These are phyloP conservation scores for Drosophila nr. perissopoda DNA, from an alignment of 2,888 invertebrate genomes.

Conservation along the genomic window DNA sequence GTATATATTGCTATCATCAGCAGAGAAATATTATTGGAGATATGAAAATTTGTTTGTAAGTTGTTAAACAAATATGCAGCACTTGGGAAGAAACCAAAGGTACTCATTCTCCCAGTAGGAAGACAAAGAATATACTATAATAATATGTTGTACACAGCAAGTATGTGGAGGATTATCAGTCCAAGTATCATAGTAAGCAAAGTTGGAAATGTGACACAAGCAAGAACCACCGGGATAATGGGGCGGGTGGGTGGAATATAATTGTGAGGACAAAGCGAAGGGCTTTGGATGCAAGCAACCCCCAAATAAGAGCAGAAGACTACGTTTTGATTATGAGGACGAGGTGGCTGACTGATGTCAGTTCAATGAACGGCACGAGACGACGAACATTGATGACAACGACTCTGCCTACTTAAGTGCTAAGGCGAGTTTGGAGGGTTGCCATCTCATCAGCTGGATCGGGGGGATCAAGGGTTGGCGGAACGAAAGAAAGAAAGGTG, in stretches of 20 bases:
- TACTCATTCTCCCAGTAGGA: neutral
- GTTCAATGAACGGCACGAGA: constrained; percentile 66
- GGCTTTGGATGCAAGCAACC: constrained; percentile 33
- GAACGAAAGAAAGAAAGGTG: neutral
- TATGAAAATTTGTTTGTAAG: neutral
- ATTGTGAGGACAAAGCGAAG: neutral
- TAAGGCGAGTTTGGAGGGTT: constrained; percentile 26
- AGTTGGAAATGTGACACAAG: constrained; percentile 30
- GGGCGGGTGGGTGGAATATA: neutral
- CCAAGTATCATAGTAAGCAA: constrained; percentile 11
- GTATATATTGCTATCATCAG: neutral
- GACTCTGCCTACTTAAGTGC: constrained; percentile 72
- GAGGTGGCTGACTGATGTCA: constrained; percentile 26
- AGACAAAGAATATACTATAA: neutral
- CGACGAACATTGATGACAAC: constrained; percentile 31
- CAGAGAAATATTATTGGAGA: neutral
- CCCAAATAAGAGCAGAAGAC: constrained; percentile 25
- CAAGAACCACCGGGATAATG: neutral
- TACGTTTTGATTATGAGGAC: constrained; percentile 4
- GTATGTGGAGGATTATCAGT: neutral
- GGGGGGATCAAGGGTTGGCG: neutral
- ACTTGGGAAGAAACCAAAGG: neutral
- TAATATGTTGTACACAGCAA: neutral
- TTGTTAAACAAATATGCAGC: neutral
- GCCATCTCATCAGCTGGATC: constrained; percentile 2